These are phyloP conservation scores for Calycopis cecrops DNA, from an alignment of 1,140 invertebrate genomes.

Conservation along the genomic window DNA sequence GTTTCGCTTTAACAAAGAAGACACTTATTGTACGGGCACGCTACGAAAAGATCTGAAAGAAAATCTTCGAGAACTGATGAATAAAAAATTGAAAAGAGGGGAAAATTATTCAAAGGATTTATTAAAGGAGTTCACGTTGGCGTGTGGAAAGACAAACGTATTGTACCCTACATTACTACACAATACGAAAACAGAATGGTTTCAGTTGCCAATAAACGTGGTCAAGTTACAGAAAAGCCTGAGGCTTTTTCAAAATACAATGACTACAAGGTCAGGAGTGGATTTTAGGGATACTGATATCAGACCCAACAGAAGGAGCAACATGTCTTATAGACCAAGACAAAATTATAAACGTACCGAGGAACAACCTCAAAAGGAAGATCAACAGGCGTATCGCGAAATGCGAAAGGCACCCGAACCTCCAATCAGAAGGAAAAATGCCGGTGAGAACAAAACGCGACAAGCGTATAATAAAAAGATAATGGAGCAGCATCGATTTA, in stretches of 20 bases:
- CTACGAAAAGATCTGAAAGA: neutral
- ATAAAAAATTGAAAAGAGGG: conserved; percentile 4
- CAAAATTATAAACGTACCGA: no score
- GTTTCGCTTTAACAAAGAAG: conserved; percentile 1
- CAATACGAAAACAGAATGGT: neutral
- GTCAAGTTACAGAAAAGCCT: neutral
- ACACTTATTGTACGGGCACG: neutral
- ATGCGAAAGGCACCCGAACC: no score
- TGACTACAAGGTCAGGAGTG: no score
- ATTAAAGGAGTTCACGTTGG: neutral
- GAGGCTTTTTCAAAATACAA: neutral
- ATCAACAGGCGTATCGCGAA: no score
- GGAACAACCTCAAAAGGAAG: no score
- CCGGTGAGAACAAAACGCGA: no score
- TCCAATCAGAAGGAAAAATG: no score
- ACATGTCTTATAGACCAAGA: no score
- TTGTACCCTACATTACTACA: neutral
- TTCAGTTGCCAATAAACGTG: neutral
- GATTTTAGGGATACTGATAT: no score
- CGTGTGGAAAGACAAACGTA: conserved; percentile 2
- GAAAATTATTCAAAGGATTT: neutral
- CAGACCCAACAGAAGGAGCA: no score
- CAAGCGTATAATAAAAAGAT: no score
- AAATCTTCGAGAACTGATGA: neutral
- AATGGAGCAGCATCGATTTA: no score